Evolutionary conservation across 2,113 vertebrate genomes (phyloP).

Genomic region (Scolopax mira): DNA sequence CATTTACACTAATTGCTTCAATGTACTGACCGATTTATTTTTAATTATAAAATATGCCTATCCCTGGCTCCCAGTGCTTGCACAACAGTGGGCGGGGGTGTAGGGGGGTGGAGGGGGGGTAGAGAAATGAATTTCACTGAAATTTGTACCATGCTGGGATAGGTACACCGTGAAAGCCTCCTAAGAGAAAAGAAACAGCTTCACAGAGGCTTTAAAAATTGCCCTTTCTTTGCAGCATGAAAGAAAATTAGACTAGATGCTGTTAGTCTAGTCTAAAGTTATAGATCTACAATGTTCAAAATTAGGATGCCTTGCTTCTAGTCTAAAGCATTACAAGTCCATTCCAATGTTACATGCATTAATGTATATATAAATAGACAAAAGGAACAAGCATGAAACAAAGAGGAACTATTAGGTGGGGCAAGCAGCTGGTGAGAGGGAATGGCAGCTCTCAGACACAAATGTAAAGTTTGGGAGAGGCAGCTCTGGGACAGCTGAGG

Average conservation of each 20-base stretch:
- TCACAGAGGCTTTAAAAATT: neutral
- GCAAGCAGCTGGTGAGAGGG: constrained; percentile 26
- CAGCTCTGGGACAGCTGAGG: constrained; percentile 19
- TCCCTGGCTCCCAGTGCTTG: neutral
- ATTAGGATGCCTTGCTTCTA: neutral
- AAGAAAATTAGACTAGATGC: neutral
- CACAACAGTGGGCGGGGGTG: neutral
- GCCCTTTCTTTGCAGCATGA: neutral
- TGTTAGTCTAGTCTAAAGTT: neutral
- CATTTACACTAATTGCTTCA: constrained; percentile 50
- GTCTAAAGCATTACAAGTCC: neutral
- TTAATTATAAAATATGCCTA: constrained; percentile 39
- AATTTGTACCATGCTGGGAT: constrained; percentile 8
- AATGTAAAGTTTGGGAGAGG: neutral
- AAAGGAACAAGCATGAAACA: neutral
- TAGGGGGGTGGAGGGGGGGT: too few relatives aligned
- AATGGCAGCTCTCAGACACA: neutral
- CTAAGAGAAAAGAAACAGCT: neutral
- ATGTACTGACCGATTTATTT: constrained; percentile 25
- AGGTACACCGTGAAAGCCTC: neutral
- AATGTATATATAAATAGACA: neutral
- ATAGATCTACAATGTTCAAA: neutral
- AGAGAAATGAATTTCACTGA: neutral
- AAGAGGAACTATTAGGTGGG: neutral
- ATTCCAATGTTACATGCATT: neutral